Evolutionary conservation across 1,140 invertebrate genomes (phyloP), one percentile per base, ranked within the genome.

Genomic region (Drosophila sucinea): DNA sequence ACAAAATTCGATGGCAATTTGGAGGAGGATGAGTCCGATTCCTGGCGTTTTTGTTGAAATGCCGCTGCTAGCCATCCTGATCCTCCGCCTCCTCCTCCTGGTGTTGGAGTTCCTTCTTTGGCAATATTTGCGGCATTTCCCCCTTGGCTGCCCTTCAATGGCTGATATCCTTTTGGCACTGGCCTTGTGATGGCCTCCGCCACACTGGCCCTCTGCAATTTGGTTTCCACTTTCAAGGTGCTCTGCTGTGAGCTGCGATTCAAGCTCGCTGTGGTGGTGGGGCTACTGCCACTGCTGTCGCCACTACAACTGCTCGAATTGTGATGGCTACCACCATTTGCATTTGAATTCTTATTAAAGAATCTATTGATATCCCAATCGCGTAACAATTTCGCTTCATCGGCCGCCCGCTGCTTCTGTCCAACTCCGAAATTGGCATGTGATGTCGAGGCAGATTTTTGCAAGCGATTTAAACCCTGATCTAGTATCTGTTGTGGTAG

Each of bases 361-460:
- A 97, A 96, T 91, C 95, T 94, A 72, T 95, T 95, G 92, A 97
- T 95, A 92, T 97, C 95, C 96, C 96, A 97, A 73, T 97, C 96
- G 92, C 96, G 95, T 56, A 97, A 93, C 33, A 97, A 93, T 8
- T 70, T 83, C 5, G 58, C 60, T 23, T 81, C 85, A 33, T 78
- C 65, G 29, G 51, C 77, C 1, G 40, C 61, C 65, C 67, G 70
- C 30, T 41, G 70, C 23, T 72, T 73, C 32, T 69, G 79, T 51
- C 44, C 44, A 51, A 51, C n/a, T 77, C 65, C 44, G 30, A 58
- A 66, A 54, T 54, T 76, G 33, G 90, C 90, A 58, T 89, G 85
- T 60, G 90, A 93, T 61, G 89, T 89, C 54, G 89, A 90, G 54
- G 91, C 85, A n/a, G 86, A 91, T 78, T 91, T 91, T 92, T 91